Evolutionary conservation across 2,797 vertebrate species (phyloP).

Genomic region (Malurus leucopterus): DNA sequence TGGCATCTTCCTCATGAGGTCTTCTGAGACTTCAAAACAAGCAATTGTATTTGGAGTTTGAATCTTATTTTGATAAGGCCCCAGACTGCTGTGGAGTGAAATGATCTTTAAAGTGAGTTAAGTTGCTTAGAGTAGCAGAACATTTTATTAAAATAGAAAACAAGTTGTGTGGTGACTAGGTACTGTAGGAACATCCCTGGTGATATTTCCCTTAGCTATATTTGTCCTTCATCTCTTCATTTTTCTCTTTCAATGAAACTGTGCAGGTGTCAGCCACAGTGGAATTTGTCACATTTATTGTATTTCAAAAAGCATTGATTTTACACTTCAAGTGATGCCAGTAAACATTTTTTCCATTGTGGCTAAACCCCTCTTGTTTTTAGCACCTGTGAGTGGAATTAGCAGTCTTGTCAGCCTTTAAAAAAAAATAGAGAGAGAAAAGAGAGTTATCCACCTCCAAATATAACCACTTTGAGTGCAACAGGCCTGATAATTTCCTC

Average conservation of each 20-base stretch:
- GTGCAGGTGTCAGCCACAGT: neutral
- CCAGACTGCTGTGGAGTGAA: neutral
- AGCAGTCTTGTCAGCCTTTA: neutral
- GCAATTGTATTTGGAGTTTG: neutral
- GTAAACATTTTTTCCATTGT: slow-evolving; percentile 12
- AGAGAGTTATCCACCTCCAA: neutral
- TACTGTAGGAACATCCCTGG: neutral
- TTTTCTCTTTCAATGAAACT: neutral
- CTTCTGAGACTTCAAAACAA: neutral
- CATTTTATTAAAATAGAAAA: neutral
- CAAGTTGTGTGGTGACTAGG: neutral
- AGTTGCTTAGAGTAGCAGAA: neutral
- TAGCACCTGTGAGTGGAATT: slow-evolving; percentile 7
- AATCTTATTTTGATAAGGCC: neutral
- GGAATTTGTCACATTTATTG: neutral
- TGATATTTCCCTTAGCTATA: neutral
- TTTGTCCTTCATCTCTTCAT: neutral
- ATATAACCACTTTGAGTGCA: neutral
- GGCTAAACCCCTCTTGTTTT: neutral
- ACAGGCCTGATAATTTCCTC: neutral
- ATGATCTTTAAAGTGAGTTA: neutral
- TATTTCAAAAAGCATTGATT: slow-evolving; percentile 24
- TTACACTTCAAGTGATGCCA: neutral
- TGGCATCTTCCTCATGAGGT: neutral
- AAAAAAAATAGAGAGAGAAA: neutral